Evolutionary conservation across 2,888 invertebrate genomes (phyloP).

Genomic region (Ormia ochracea): DNA sequence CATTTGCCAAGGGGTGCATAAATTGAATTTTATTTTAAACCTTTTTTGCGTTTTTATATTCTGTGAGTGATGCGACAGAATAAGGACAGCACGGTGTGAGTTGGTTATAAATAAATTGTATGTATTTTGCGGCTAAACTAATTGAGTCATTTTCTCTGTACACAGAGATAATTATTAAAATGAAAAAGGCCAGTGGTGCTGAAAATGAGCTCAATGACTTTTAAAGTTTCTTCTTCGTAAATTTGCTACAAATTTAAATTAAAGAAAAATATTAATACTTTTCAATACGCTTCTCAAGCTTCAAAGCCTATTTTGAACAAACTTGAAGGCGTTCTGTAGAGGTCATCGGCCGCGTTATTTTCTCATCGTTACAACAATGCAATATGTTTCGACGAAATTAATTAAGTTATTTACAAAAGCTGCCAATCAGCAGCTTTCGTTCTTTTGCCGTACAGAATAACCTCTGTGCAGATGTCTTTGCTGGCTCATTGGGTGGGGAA

Average conservation of each 20-base stretch:
- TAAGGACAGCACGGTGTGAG: not conserved
- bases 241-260: not conserved
- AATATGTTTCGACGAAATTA: too few relatives aligned
- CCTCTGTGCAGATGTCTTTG: too few relatives aligned
- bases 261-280: too few relatives aligned
- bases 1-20: constrained; percentile 74
- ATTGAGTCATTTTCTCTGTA: constrained; percentile 72
- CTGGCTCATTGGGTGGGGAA: too few relatives aligned
- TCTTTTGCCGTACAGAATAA: too few relatives aligned
- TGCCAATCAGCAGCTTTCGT: too few relatives aligned
- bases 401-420: too few relatives aligned
- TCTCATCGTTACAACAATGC: too few relatives aligned
- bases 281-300: too few relatives aligned
- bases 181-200: constrained; percentile 51
- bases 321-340: too few relatives aligned
- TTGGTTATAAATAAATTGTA: constrained; percentile 31
- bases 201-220: constrained; percentile 22
- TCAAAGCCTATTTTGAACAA: too few relatives aligned
- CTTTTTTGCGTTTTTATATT: constrained; percentile 69
- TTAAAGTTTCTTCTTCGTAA: not conserved
- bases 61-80: not conserved
- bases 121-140: constrained; percentile 76
- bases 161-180: constrained; percentile 60
- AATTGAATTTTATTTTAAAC: constrained; percentile 75
- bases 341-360: too few relatives aligned